These are phyloP conservation scores for Synanthedon tipuliformis DNA, from an alignment of 2,888 invertebrate genomes.

Conservation along the genomic window DNA sequence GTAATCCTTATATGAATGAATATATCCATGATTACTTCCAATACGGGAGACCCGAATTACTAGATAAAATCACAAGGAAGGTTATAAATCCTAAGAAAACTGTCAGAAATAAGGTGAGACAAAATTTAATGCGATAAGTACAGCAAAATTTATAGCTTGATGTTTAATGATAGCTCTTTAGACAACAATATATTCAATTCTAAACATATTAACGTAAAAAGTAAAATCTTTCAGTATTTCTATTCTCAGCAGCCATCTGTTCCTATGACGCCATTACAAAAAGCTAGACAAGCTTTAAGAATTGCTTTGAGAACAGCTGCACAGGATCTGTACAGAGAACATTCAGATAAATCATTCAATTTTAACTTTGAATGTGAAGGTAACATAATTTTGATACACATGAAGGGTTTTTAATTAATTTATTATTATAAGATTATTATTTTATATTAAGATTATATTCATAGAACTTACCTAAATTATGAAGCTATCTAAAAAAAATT, in stretches of 20 bases:
- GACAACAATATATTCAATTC: not conserved
- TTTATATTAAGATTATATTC: too few relatives aligned
- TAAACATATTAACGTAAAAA: not conserved
- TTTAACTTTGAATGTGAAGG: slow-evolving; percentile 36
- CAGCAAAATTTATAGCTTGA: too few relatives aligned
- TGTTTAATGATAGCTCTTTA: not conserved
- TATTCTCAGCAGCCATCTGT: too few relatives aligned
- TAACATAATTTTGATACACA: slow-evolving; percentile 4
- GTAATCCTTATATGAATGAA: slow-evolving; percentile 71
- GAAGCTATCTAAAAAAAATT: too few relatives aligned
- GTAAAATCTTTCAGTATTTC: not conserved
- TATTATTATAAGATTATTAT: too few relatives aligned
- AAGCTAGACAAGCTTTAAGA: slow-evolving; percentile 52
- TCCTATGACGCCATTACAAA: slow-evolving; percentile 49
- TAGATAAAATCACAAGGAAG: slow-evolving; percentile 69
- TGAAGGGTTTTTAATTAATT: too few relatives aligned
- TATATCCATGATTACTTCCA: slow-evolving; percentile 72
- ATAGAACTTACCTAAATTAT: too few relatives aligned
- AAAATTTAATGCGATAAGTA: too few relatives aligned
- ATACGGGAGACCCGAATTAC: slow-evolving; percentile 60
- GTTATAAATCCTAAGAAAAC: slow-evolving; percentile 47
- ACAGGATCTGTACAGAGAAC: slow-evolving; percentile 40
- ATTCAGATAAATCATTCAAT: slow-evolving; percentile 31
- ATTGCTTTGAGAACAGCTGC: slow-evolving; percentile 53
- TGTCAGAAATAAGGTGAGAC: slow-evolving; percentile 41